phyloP scores from a whole-genome alignment of 1,140 invertebrate species.

The Drosophila tani region DNA sequence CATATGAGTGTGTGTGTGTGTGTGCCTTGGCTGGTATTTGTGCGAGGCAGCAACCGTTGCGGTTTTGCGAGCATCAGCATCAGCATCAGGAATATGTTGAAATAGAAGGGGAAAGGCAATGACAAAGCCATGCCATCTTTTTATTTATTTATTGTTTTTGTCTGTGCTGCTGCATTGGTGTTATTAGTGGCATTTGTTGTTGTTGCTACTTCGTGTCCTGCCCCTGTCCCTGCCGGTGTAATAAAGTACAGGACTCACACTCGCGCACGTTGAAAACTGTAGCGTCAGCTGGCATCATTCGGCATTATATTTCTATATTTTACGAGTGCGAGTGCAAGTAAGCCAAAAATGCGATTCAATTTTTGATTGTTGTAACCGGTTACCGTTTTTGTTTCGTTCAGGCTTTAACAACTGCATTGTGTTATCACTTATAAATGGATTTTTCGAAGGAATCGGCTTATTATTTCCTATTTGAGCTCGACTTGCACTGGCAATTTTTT shows the following conservation, averaged over 20 bases:
- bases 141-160: constrained; percentile 83
- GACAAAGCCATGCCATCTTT: constrained; percentile 76
- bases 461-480: no score
- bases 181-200: constrained; percentile 70
- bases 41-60: constrained; percentile 41
- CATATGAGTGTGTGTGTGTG: constrained; percentile 6
- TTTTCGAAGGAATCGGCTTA: no score
- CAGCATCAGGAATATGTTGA: constrained; percentile 34
- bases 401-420: no score
- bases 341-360: constrained; percentile 46
- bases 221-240: constrained; percentile 40
- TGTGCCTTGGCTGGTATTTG: constrained; percentile 3
- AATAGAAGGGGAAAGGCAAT: constrained; percentile 61
- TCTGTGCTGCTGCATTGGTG: constrained; percentile 80
- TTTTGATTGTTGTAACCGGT: constrained; percentile 19
- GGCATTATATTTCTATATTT: constrained; percentile 69
- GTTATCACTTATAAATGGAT: no score
- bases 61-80: constrained; percentile 75
- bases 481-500: no score
- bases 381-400: neutral
- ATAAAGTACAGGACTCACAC: constrained; percentile 71
- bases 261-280: constrained; percentile 27
- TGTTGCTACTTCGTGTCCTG: constrained; percentile 18
- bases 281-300: constrained; percentile 76
- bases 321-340: constrained; percentile 33